Evolutionary conservation across 2,113 vertebrate genomes (phyloP).

Genomic region (Cisticola juncidis): DNA sequence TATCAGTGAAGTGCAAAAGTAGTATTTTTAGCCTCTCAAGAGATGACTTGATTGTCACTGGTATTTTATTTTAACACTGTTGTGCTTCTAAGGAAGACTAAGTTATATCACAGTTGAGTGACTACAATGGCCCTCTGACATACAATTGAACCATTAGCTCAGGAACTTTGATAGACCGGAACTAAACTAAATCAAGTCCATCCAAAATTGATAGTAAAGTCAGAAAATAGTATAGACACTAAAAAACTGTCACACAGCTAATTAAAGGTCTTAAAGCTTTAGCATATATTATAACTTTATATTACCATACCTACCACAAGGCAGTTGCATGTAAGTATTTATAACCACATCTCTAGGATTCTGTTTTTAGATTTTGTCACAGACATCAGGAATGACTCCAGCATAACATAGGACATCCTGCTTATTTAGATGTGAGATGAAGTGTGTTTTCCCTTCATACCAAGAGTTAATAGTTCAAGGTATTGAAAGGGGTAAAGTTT

Average conservation of each 20-base stretch:
- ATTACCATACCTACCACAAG: neutral
- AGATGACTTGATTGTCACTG: neutral
- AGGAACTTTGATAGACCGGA: neutral
- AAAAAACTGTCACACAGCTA: neutral
- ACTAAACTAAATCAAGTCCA: constrained; percentile 21
- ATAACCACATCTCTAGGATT: neutral
- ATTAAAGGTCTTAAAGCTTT: neutral
- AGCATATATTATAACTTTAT: neutral
- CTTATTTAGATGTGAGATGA: neutral
- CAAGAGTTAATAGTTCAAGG: neutral
- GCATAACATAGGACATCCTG: neutral
- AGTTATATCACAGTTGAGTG: constrained; percentile 12
- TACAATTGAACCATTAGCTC: neutral
- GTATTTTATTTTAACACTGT: constrained; percentile 9
- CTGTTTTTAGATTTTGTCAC: neutral
- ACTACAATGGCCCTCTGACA: constrained; percentile 1
- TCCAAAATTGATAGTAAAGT: neutral
- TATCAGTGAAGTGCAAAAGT: neutral
- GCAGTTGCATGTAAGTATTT: neutral
- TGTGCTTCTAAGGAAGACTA: constrained; percentile 26
- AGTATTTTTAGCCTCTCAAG: neutral
- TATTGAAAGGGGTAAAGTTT: neutral
- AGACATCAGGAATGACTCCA: neutral
- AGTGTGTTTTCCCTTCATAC: neutral
- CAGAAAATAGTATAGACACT: neutral